Base-by-base conservation (phyloP, 2,888 invertebrate genomes). In the Idaea biselata region DNA sequence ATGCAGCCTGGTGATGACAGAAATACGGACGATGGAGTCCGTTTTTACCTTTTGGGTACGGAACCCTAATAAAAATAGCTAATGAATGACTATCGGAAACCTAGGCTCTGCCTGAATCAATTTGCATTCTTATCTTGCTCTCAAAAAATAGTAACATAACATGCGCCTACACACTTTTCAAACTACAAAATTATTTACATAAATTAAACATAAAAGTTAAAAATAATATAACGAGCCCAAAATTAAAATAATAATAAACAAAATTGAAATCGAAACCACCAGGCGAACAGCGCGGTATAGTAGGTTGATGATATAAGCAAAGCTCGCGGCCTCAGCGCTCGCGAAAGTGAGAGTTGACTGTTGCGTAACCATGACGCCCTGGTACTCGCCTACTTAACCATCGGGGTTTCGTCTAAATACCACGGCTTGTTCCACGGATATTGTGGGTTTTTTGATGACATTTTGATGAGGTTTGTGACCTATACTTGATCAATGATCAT, bases 331-430 rank as follows among this genome's bases (percentile, higher is more conserved):
- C 79, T 79, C 79, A 78, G 61, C 68, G 76, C 80, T 82, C 88
- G 86, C 86, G 89, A 91, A 91, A 91, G 91, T 90, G 91, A 91
- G 90, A 91, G 91, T 91, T 83, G 80, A 68, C 71, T 72, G 75
- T 91, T 91, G 88, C 89, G 86, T 89, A 91, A 91, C 83, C 82
- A 83, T 87, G 83, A 78, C 83, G 84, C 83, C 88, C 83, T 86
- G 80, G 84, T 87, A 85, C 76, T 60, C 68, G 62, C 78, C 79
- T 78, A 80, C 74, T 56, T 18, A 56, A 18, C 73, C 78, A 74
- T 69, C 64, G 68, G 67, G 71, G 70, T 66, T 74, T 75, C 73
- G 75, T 71, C 69, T 75, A 63, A 70, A 67, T 60, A 68, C 64
- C 66, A 65, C 67, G 64, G 44, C 44, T 44, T 44, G 44, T 8